Evolutionary conservation across 1,140 invertebrate genomes (phyloP).

Genomic region (Lepidurus apus): DNA sequence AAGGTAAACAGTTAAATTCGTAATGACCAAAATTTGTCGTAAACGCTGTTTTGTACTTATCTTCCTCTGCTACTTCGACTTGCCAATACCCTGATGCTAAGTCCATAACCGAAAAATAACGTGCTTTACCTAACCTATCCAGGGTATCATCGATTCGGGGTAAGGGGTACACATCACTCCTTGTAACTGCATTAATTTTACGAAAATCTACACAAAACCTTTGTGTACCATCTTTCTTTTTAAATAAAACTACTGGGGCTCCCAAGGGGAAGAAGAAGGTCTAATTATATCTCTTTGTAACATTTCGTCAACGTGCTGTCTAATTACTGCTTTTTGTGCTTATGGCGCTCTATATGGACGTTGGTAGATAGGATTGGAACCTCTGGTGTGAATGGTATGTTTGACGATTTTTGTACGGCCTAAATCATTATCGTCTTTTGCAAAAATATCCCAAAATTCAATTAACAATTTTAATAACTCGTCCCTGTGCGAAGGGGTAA

Average conservation of each 20-base stretch:
- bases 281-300: constrained; percentile 28
- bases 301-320: constrained; percentile 23
- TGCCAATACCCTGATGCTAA: constrained; percentile 48
- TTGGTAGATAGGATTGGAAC: neutral
- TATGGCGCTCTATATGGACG: neutral
- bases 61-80: constrained; percentile 42
- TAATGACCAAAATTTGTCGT: constrained; percentile 42
- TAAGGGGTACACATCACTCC: constrained; percentile 46
- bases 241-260: neutral
- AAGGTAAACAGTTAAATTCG: constrained; percentile 46
- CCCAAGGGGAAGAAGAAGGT: neutral
- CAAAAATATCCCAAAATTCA: neutral
- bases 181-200: constrained; percentile 44
- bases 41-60: constrained; percentile 47
- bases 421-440: neutral
- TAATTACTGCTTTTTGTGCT: neutral
- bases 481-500: neutral
- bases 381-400: neutral
- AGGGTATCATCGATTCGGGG: constrained; percentile 48
- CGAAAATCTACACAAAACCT: constrained; percentile 47
- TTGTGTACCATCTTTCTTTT: constrained; percentile 28
- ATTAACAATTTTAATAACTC: neutral
- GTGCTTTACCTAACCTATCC: constrained; percentile 42
- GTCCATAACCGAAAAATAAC: constrained; percentile 46
- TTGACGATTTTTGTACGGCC: neutral